Conservation (phyloP, 2,888 invertebrate species). For the Drosophila maculinotata region DNA sequence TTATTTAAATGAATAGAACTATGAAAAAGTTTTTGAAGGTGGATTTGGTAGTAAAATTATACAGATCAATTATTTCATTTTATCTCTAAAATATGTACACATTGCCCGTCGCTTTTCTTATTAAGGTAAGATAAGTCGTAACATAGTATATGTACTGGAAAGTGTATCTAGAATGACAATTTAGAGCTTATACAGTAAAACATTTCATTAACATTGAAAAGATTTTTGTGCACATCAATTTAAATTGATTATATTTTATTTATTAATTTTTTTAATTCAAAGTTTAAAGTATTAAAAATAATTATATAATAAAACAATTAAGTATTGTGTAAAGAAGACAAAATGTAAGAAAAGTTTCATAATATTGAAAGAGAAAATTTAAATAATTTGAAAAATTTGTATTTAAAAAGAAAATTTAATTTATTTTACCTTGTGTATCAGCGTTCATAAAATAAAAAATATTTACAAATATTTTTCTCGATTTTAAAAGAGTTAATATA, state of each 20-base stretch:
- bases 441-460: constrained; percentile 87
- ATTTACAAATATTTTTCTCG: constrained; percentile 86
- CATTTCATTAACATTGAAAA: constrained; percentile 89
- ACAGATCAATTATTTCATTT: constrained; percentile 86
- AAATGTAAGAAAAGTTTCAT: constrained; percentile 86
- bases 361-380: constrained; percentile 87
- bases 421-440: constrained; percentile 91
- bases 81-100: constrained; percentile 90
- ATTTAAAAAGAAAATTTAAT: constrained; percentile 86
- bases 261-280: constrained; percentile 77
- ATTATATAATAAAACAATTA: constrained; percentile 84
- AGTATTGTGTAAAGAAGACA: constrained; percentile 86
- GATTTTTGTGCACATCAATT: constrained; percentile 85
- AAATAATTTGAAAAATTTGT: constrained; percentile 86
- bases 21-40: constrained; percentile 87
- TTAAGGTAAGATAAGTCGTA: constrained; percentile 91
- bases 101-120: constrained; percentile 92
- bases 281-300: constrained; percentile 84
- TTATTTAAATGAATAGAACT: constrained; percentile 84
- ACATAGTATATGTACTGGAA: constrained; percentile 92
- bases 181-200: constrained; percentile 87
- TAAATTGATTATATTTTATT: constrained; percentile 81
- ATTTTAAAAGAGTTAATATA: constrained; percentile 88
- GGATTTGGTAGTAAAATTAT: constrained; percentile 89
- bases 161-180: constrained; percentile 88